Evolutionary conservation across 2,888 invertebrate species (phyloP), one percentile per base, ranked within the genome.

Genomic region (Tanytarsus gracilentus): DNA sequence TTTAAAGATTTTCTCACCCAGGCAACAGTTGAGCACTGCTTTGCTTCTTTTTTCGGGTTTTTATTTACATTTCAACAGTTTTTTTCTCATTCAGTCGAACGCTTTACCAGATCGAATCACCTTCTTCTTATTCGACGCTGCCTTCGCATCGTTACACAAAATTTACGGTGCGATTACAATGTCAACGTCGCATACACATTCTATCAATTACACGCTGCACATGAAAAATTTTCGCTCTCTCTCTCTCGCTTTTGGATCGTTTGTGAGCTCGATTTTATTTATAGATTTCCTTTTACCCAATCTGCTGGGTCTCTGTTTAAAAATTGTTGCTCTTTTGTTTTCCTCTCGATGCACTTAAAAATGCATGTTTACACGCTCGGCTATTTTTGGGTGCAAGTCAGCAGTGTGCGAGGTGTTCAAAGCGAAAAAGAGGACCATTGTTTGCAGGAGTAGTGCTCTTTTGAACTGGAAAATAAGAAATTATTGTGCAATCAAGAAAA

Each of bases 241-340:
- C 21, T 16, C 9, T 7, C 18, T 40, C 21, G 16, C 21, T 16
- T 44, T 36, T 11, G 44, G 9, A 23, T 44, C 44, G 23, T 11
- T 44, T 44, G 14, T 5, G 55, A 55, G 55, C 55, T 55, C 55
- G 26, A 18, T 26, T 18, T 36, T 40, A 40, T 55, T 55, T 55
- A 18, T 55, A 25, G 39, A 39, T 39, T 55, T 55, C 14, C n/a
- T 51, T 14, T 44, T 44, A n/a, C 26, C 4, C 14, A 8, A 18
- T 27, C 50, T 16, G n/a, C 21, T 52, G n/a, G 4, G 9, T 29
- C 52, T n/a, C 18, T 44, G 18, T 6, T 44, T 44, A 9, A 16
- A 44, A 6, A 21, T 18, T 21, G 11, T 14, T 44, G 40, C 21
- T 18, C 23, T 40, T 40, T 40, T 23, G 21, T 44, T 4, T 5